A percentile compares a stretch with the other conserved stretches of the same genome.
These are phyloP conservation scores for Pollenia angustigena DNA, from an alignment of 2,888 invertebrate species.

Conservation along the genomic window DNA sequence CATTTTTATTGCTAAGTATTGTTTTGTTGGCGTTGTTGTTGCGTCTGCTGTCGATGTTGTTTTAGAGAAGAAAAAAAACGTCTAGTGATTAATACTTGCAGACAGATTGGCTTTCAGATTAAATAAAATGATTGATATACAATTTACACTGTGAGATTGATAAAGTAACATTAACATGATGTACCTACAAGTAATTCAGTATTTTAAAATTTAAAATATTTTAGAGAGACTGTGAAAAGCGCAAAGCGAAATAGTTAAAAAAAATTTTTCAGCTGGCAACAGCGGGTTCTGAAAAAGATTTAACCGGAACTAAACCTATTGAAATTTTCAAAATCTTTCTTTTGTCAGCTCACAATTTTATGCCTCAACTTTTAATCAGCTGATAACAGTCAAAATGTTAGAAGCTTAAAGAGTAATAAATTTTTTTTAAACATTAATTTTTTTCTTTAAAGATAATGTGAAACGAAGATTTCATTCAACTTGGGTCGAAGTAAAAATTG, in stretches of 20 bases:
- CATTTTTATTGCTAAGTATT: not conserved
- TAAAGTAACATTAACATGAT: not conserved
- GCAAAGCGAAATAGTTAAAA: no score
- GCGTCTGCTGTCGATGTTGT: not conserved
- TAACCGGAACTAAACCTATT: no score
- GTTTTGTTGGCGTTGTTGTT: not conserved
- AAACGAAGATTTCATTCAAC: slow-evolving; percentile 9
- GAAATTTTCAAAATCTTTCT: no score
- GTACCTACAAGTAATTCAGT: not conserved
- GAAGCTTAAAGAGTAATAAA: not conserved
- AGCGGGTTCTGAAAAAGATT: no score
- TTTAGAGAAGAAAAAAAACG: not conserved
- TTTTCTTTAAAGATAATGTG: not conserved
- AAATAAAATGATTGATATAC: slow-evolving; percentile 21
- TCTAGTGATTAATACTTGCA: slow-evolving; percentile 28
- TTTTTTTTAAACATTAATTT: not conserved
- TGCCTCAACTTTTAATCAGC: not conserved
- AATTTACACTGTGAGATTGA: not conserved
- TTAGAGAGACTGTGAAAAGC: no score
- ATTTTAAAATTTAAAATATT: not conserved
- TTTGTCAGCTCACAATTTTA: no score
- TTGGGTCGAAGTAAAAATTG: slow-evolving; percentile 1
- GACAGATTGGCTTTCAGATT: slow-evolving; percentile 32
- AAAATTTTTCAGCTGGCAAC: no score
- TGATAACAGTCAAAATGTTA: slow-evolving; percentile 5